Conservation (phyloP, 1,140 invertebrate genomes). For the Halyomorpha halys region DNA sequence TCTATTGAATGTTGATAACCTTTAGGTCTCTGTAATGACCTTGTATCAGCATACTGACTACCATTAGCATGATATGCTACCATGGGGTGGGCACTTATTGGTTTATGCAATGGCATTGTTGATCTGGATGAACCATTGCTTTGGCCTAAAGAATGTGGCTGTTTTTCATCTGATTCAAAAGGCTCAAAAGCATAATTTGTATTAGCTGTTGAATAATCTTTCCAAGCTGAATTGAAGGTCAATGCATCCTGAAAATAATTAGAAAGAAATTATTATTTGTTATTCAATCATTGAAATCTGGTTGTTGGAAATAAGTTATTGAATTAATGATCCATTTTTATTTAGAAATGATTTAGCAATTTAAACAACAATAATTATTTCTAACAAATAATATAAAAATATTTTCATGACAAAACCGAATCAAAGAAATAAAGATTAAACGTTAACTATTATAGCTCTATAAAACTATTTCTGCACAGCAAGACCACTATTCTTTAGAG, state of each 20-base stretch:
- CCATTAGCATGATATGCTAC: constrained; percentile 25
- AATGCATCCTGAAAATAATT: constrained; percentile 52
- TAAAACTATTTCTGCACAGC: too few relatives aligned
- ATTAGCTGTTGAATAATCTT: constrained; percentile 69
- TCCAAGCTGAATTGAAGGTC: constrained; percentile 72
- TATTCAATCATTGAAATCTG: too few relatives aligned
- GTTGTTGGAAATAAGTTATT: too few relatives aligned
- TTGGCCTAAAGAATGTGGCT: constrained; percentile 32
- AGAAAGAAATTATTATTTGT: too few relatives aligned
- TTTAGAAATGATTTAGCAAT: too few relatives aligned
- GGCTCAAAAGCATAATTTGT: constrained; percentile 81
- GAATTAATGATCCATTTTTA: too few relatives aligned
- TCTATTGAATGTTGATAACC: constrained; percentile 33
- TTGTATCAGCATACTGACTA: constrained; percentile 46
- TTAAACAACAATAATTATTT: too few relatives aligned
- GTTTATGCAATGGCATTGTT: constrained; percentile 29
- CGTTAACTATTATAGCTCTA: too few relatives aligned
- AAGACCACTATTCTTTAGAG: too few relatives aligned
- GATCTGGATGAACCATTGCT: constrained; percentile 31
- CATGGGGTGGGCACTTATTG: constrained; percentile 18
- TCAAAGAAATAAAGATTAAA: too few relatives aligned
- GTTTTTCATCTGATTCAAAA: constrained; percentile 67
- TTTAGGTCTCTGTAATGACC: constrained; percentile 47
- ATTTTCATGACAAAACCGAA: too few relatives aligned
- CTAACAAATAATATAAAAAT: too few relatives aligned